phyloP scores from a whole-genome alignment of 2,113 vertebrate genomes.

The Aspidoscelis tigris region DNA sequence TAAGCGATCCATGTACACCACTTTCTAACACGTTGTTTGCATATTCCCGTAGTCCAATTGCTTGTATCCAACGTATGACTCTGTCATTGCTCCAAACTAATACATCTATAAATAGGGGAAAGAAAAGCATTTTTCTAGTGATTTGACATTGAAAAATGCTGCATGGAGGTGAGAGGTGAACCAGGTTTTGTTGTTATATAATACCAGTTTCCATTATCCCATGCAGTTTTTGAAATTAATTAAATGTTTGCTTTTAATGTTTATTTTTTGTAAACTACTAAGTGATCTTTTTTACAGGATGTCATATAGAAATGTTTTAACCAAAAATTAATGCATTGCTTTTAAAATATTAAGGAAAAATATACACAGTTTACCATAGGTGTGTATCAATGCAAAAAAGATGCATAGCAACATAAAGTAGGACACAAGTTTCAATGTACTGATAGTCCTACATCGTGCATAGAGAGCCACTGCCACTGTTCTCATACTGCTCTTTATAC shows the following conservation, averaged over 20 bases:
- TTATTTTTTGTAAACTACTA: background rate
- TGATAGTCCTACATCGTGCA: background rate
- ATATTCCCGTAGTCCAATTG: conserved; percentile 96
- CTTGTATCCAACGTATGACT: conserved; percentile 97
- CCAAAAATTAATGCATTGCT: no score
- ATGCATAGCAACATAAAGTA: background rate
- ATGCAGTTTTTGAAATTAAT: no score
- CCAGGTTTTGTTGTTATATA: background rate
- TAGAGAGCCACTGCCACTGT: no score
- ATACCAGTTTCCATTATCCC: background rate
- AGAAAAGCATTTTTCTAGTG: conserved; percentile 3
- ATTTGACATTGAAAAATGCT: rapidly evolving
- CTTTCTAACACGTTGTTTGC: conserved; percentile 96
- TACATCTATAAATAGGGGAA: conserved; percentile 82
- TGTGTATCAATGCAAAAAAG: background rate
- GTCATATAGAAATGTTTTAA: conserved; percentile 14
- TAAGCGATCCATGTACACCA: conserved; percentile 94
- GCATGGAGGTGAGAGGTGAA: background rate
- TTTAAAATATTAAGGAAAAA: no score
- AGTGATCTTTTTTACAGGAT: background rate
- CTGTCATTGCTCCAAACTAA: conserved; percentile 97
- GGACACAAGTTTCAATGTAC: background rate
- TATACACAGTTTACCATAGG: background rate
- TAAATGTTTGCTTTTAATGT: background rate
- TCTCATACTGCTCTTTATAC: no score